Evolutionary conservation across 2,888 invertebrate genomes (phyloP).

Genomic region (Acanthosepion pharaonis): DNA sequence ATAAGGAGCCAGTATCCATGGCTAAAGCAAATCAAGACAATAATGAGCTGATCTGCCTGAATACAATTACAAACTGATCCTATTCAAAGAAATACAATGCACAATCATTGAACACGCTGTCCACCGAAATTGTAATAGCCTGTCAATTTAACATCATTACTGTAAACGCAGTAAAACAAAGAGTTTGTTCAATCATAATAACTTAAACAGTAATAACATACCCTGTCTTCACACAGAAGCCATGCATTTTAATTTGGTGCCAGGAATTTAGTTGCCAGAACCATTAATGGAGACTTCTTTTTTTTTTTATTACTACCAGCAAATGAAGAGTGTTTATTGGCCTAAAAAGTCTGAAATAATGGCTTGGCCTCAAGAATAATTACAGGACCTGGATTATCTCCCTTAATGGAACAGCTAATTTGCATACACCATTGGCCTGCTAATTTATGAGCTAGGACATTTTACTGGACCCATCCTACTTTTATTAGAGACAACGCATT

Average conservation of each 20-base stretch:
- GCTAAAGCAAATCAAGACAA: not conserved
- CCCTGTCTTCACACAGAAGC: not conserved
- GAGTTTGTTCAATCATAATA: constrained; percentile 6
- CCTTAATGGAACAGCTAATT: not conserved
- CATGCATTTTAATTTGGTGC: not conserved
- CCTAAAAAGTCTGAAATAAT: not conserved
- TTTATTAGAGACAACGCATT: not conserved
- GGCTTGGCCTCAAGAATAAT: not conserved
- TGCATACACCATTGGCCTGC: not conserved
- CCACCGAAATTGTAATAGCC: not conserved
- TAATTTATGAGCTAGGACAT: not conserved
- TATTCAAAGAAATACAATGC: not conserved
- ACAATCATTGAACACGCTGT: not conserved
- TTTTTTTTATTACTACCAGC: not conserved
- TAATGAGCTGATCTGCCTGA: not conserved
- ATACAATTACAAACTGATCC: not conserved
- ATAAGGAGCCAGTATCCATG: not conserved
- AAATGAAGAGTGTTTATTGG: not conserved
- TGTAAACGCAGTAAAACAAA: not conserved
- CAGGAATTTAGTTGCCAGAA: not conserved
- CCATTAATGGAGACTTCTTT: not conserved
- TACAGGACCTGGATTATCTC: constrained; percentile 33
- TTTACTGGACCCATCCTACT: not conserved
- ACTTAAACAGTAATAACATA: constrained; percentile 10
- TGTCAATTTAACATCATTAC: not conserved